phyloP scores from a whole-genome alignment of 2,113 vertebrate genomes.

The Psittacara wagleri region DNA sequence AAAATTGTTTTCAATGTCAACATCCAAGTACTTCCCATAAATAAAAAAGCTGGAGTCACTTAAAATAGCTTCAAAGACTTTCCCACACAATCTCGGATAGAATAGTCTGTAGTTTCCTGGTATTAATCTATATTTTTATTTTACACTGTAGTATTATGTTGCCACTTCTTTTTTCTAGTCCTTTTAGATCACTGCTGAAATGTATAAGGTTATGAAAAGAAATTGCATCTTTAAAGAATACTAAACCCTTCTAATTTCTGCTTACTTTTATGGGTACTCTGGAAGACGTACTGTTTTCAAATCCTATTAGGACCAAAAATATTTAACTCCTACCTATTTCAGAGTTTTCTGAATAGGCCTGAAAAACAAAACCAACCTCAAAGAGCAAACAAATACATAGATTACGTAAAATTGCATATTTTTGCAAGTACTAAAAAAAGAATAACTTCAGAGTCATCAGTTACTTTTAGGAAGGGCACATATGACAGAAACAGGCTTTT shows the following conservation, averaged over 20 bases:
- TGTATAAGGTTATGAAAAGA: conserved; percentile 52
- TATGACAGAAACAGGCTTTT: not conserved
- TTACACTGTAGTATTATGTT: conserved; percentile 54
- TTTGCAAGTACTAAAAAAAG: not conserved
- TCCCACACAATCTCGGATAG: conserved; percentile 34
- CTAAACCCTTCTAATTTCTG: conserved; percentile 33
- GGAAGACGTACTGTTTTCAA: conserved; percentile 14
- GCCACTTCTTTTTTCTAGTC: not conserved
- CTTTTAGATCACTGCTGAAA: conserved; percentile 37
- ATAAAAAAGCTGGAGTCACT: conserved; percentile 65
- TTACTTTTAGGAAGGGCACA: not conserved
- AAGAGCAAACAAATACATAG: not conserved
- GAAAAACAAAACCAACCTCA: not conserved
- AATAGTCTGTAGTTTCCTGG: conserved; percentile 44
- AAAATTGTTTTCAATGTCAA: conserved; percentile 67
- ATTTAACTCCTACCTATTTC: not conserved
- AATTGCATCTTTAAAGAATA: conserved; percentile 42
- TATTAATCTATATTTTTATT: conserved; percentile 64
- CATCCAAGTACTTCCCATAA: conserved; percentile 66
- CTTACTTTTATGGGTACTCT: conserved; percentile 23
- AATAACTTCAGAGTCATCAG: not conserved
- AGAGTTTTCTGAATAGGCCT: not conserved
- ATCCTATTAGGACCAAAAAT: conserved; percentile 23
- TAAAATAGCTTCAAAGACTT: conserved; percentile 63
- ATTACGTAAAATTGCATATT: not conserved